Percentiles rank a stretch among this genome's conserved stretches.
Evolutionary conservation across 1,140 invertebrate genomes (phyloP).

Genomic region (Papilio dardanus): DNA sequence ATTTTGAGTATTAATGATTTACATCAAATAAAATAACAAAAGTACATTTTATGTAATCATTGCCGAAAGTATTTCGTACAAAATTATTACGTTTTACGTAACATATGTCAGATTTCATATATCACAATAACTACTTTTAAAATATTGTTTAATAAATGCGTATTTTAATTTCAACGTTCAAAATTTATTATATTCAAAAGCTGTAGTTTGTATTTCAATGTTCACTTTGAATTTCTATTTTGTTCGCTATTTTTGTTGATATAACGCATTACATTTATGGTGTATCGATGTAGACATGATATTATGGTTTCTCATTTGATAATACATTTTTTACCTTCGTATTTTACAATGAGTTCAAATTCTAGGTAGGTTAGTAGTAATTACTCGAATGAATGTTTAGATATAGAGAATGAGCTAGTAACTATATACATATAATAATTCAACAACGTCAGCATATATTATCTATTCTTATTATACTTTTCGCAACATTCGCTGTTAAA

Average conservation of each 20-base stretch:
- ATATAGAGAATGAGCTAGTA: no score
- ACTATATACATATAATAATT: no score
- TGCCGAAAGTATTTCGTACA: background rate
- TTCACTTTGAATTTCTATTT: background rate
- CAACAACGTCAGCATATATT: no score
- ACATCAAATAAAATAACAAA: background rate
- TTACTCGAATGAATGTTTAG: no score
- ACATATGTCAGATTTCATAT: background rate
- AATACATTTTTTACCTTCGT: no score
- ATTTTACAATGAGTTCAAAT: no score
- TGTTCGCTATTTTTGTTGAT: background rate
- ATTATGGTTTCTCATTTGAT: no score
- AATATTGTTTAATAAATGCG: background rate
- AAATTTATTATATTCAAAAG: background rate
- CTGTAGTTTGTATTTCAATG: background rate
- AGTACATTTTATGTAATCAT: background rate
- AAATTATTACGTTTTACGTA: background rate
- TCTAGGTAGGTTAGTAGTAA: no score
- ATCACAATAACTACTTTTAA: background rate
- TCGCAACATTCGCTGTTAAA: background rate
- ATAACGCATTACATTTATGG: background rate
- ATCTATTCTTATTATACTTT: no score
- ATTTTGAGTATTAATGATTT: background rate
- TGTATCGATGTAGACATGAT: no score
- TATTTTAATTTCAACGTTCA: background rate